Percentiles rank a stretch among this genome's conserved stretches.
These are phyloP conservation scores for Manacus vitellinus DNA, from an alignment of 2,113 vertebrate genomes.

Conservation along the genomic window DNA sequence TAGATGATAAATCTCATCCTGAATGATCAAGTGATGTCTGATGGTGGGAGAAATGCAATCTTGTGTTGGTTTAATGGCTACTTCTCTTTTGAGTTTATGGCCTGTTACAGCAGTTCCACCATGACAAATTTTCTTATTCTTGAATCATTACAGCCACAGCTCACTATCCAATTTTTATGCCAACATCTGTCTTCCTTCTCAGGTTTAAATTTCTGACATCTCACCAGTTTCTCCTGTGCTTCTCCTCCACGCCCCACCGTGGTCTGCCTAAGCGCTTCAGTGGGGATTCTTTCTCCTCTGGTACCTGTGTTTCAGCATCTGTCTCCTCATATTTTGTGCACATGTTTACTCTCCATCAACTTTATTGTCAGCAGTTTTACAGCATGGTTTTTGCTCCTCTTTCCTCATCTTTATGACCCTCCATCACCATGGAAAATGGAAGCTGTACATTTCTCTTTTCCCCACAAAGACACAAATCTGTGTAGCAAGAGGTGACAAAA, in stretches of 20 bases:
- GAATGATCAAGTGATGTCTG: not conserved
- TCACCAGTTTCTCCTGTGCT: not conserved
- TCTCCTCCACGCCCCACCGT: too few species aligned
- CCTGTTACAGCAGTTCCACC: not conserved
- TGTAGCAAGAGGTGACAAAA: not conserved
- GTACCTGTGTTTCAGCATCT: not conserved
- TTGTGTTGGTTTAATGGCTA: not conserved
- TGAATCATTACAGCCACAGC: not conserved
- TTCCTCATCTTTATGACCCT: not conserved
- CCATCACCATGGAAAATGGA: conserved; percentile 11
- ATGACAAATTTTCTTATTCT: not conserved
- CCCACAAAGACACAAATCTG: not conserved
- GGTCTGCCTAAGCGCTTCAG: not conserved
- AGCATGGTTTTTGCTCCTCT: not conserved
- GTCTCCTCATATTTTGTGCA: not conserved
- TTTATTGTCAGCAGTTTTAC: not conserved
- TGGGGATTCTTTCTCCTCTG: not conserved
- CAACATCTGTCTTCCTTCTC: not conserved
- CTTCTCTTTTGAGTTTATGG: not conserved
- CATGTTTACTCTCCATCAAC: not conserved
- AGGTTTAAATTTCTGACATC: not conserved
- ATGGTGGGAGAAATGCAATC: not conserved
- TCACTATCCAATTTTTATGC: not conserved
- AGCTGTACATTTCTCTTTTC: not conserved
- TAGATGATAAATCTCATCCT: not conserved